Base-by-base conservation (phyloP, 2,888 invertebrate genomes). In the Leptopilina myrica region DNA sequence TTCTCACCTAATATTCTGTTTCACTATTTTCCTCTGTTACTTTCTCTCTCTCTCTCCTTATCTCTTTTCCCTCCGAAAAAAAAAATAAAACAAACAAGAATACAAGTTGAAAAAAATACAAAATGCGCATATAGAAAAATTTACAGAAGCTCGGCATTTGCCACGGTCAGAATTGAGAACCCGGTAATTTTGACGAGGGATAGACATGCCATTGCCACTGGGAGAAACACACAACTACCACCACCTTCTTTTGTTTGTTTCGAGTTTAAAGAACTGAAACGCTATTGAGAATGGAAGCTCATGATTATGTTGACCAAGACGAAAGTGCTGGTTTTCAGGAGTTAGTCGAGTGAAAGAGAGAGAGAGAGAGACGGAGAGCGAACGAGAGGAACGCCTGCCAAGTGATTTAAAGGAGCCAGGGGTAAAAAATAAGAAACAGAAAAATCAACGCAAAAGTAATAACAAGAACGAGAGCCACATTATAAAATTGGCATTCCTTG, bases 401-500 rank as follows among this genome's bases (percentile, higher is more conserved):
- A 62, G 20, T 20, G 20, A 62, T 15, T 49, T 15, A 20, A 62
- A 62, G 59, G 62, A 62, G 62, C 20, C 62, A 56, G 12, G 43
- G 33, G 9, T 33, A 33, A 56, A 73, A 56, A 73, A 6, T 43
- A 43, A 8, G n/a, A 33, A 69, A 49, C 7, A 66, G 43, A 15
- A n/a, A 20, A 67, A 67, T 49, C 62, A 78, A 33, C 64, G 64
- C 40, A 12, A 73, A 64, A 78, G 64, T 43, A 78, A 33, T 33
- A 33, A 76, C 14, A 62, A 65, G 43, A 75, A 67, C 53, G 33
- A 67, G 43, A 67, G 26, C 8, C 40, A n/a, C 53, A 73, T 73
- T 73, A 73, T 73, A 69, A 67, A 67, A 78, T 56, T 77, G 65
- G 81, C 82, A 67, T 78, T 79, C 80, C 79, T 80, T 81, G 80